Conservation (phyloP, 2,888 invertebrate genomes). For the Drosophila limbata region DNA sequence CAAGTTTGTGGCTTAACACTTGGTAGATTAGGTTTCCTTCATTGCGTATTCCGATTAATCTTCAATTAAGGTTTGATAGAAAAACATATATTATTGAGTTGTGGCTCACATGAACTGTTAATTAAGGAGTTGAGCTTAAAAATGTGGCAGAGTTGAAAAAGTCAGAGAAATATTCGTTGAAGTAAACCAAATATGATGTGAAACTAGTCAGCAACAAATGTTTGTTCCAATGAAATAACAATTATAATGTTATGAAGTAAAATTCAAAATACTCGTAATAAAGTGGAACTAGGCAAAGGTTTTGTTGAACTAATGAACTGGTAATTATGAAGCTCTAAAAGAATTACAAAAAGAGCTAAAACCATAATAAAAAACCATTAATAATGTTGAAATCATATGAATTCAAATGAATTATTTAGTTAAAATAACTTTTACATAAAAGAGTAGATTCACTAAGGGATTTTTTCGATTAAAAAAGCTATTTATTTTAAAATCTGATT, state of each 20-base stretch:
- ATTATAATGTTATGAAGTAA: too few relatives aligned
- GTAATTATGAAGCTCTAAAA: too few relatives aligned
- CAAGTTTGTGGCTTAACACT: constrained; percentile 30
- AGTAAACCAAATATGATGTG: not conserved
- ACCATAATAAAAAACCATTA: too few relatives aligned
- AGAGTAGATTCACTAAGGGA: too few relatives aligned
- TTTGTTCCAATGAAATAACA: too few relatives aligned
- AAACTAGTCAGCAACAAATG: too few relatives aligned
- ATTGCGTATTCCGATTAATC: constrained; percentile 31
- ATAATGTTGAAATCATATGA: not conserved
- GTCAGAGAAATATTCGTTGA: not conserved
- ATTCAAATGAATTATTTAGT: not conserved
- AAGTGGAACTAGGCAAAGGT: not conserved
- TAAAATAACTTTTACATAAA: not conserved
- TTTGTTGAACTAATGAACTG: too few relatives aligned
- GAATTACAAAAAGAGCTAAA: too few relatives aligned
- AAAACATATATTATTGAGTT: constrained; percentile 3
- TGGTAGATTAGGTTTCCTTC: constrained; percentile 24
- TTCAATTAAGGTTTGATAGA: constrained; percentile 23
- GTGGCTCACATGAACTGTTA: constrained; percentile 13
- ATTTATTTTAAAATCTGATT: not conserved
- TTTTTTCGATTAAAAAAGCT: not conserved
- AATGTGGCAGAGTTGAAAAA: not conserved
- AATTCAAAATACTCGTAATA: too few relatives aligned
- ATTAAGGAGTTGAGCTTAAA: not conserved